Evolutionary conservation across 2,888 invertebrate species (phyloP).

Genomic region (Macaria notata): DNA sequence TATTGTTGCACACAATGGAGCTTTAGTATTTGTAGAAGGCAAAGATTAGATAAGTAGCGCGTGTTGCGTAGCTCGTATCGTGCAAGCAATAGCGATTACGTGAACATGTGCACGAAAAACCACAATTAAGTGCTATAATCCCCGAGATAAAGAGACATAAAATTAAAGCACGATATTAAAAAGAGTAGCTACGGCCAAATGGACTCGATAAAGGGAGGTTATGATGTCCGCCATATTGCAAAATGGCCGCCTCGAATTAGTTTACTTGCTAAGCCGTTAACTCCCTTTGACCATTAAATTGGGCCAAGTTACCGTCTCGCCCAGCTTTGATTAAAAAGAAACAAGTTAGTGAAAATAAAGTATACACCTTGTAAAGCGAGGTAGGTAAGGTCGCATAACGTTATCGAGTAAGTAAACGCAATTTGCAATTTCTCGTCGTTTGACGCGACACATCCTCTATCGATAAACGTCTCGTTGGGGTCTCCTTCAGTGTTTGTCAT

Average conservation of each 20-base stretch:
- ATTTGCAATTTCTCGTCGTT: constrained; percentile 63
- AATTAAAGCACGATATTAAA: constrained; percentile 77
- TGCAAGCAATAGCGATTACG: constrained; percentile 30
- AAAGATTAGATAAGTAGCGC: constrained; percentile 2
- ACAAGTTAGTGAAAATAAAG: constrained; percentile 23
- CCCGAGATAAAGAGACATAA: constrained; percentile 69
- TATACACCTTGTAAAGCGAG: constrained; percentile 9
- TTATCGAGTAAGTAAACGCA: constrained; percentile 64
- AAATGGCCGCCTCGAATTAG: constrained; percentile 63
- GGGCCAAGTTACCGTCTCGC: constrained; percentile 40
- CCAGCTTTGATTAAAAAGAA: constrained; percentile 38
- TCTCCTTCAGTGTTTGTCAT: constrained; percentile 35
- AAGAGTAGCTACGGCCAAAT: constrained; percentile 72
- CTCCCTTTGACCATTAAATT: constrained; percentile 40
- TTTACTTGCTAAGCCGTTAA: constrained; percentile 47
- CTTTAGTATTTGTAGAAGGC: constrained; percentile 1
- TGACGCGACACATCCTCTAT: constrained; percentile 57
- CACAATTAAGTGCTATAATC: constrained; percentile 65
- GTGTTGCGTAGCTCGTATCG: constrained; percentile 6
- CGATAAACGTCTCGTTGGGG: constrained; percentile 53
- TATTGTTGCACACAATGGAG: too few relatives aligned
- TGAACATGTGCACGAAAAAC: constrained; percentile 57
- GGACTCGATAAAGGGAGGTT: constrained; percentile 68
- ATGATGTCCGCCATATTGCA: constrained; percentile 64
- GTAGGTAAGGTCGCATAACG: constrained; percentile 38